Percentiles rank a stretch among this genome's conserved stretches.
Conservation (phyloP, 1,140 invertebrate genomes). For the Hyphantria cunea region DNA sequence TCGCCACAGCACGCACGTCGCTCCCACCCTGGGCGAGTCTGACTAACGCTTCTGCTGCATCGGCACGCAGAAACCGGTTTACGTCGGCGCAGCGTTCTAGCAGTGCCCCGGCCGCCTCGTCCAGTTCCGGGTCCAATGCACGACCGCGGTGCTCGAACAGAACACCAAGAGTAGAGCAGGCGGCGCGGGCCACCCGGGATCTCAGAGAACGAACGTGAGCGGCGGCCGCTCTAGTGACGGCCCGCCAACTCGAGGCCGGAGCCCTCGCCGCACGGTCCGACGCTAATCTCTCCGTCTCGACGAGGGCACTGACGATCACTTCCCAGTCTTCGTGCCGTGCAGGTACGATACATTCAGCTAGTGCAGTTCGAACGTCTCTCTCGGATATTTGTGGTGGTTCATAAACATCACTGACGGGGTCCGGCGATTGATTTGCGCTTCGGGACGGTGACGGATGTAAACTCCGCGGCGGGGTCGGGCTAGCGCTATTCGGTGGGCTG, state of each 20-base stretch:
- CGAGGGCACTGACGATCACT: constrained; percentile 89
- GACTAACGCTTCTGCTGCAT: constrained; percentile 91
- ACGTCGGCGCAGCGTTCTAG: constrained; percentile 95
- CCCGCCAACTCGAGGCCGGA: constrained; percentile 82
- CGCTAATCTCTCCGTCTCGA: constrained; percentile 87
- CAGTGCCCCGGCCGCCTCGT: constrained; percentile 90
- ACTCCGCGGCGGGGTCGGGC: constrained; percentile 5
- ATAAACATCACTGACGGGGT: constrained; percentile 34
- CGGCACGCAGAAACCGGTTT: constrained; percentile 94
- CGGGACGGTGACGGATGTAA: background rate
- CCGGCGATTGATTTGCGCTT: constrained; percentile 28
- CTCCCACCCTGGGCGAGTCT: constrained; percentile 88
- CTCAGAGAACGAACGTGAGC: constrained; percentile 93
- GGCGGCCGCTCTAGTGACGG: constrained; percentile 86
- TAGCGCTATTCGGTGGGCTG: background rate
- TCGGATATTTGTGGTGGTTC: constrained; percentile 35
- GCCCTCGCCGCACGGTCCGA: constrained; percentile 87
- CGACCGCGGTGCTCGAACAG: constrained; percentile 88
- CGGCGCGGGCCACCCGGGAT: constrained; percentile 93
- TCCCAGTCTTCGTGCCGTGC: constrained; percentile 89
- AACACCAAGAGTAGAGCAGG: constrained; percentile 90
- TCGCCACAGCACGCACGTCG: constrained; percentile 69
- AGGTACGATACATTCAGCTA: constrained; percentile 66
- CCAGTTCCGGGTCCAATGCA: constrained; percentile 92
- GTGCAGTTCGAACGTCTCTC: constrained; percentile 63